Evolutionary conservation across 2,888 invertebrate species (phyloP).

Genomic region (Fragum fragum): DNA sequence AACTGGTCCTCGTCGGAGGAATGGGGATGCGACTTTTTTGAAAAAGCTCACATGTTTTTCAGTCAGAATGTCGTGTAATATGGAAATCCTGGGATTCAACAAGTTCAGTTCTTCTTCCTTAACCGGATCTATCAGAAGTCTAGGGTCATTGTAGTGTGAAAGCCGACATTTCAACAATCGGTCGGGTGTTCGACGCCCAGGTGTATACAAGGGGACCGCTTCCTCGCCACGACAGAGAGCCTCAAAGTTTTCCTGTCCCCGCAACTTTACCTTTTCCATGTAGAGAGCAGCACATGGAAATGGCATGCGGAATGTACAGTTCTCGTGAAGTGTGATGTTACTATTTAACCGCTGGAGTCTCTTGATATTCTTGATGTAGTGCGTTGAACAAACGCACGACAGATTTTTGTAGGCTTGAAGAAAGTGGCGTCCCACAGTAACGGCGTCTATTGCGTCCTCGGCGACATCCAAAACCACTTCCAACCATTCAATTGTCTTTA

Average conservation of each 20-base stretch:
- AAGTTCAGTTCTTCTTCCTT: conserved; percentile 32
- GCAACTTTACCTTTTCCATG: not conserved
- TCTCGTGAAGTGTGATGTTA: not conserved
- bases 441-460: not conserved
- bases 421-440: too few relatives aligned
- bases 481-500: conserved; percentile 13
- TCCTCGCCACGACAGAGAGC: conserved; percentile 20
- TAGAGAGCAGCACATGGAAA: not conserved
- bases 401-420: not conserved
- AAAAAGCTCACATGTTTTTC: conserved; percentile 12
- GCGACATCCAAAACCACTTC: conserved; percentile 3
- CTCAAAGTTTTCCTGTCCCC: not conserved
- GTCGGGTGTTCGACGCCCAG: not conserved
- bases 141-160: conserved; percentile 16
- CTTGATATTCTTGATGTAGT: not conserved
- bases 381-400: not conserved
- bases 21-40: not conserved
- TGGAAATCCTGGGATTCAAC: conserved; percentile 21
- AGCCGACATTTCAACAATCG: not conserved
- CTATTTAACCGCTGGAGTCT: not conserved
- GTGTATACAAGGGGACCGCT: not conserved
- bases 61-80: conserved; percentile 22
- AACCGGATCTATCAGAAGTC: conserved; percentile 21
- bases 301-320: conserved; percentile 17
- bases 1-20: conserved; percentile 22